Percentiles rank a stretch among this genome's conserved stretches.
Conservation (phyloP, 1,140 invertebrate species). For the Zaprionus inermis region DNA sequence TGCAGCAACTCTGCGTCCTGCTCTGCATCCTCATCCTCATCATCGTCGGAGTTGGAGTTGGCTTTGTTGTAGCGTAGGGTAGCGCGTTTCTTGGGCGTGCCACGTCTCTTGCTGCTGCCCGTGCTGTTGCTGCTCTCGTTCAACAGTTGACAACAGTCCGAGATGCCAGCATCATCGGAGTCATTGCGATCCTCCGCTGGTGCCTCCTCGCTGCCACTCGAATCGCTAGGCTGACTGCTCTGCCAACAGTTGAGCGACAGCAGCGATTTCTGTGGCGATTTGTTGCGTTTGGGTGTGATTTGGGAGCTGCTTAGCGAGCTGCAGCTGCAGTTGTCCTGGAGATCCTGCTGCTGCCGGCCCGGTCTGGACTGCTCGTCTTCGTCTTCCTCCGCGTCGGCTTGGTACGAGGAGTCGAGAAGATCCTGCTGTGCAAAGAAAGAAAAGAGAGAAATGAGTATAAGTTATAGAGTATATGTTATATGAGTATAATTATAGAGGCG, state of each 20-base stretch:
- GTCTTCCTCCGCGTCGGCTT: conserved; percentile 75
- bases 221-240: conserved; percentile 71
- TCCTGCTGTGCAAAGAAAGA: conserved; percentile 53
- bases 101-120: conserved; percentile 35
- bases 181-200: conserved; percentile 35
- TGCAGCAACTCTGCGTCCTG: conserved; percentile 61
- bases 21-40: conserved; percentile 55
- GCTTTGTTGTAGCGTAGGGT: conserved; percentile 45
- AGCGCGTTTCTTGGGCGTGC: conserved; percentile 44
- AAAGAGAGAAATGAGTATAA: conserved; percentile 7
- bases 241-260: conserved; percentile 80
- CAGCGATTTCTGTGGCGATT: conserved; percentile 73
- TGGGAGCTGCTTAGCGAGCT: conserved; percentile 41
- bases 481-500: too few relatives aligned
- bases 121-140: conserved; percentile 44
- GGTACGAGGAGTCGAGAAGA: conserved; percentile 79
- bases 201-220: conserved; percentile 54
- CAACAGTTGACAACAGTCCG: conserved; percentile 75
- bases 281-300: conserved; percentile 51
- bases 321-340: conserved; percentile 62
- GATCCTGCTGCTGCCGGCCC: not conserved
- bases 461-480: not conserved
- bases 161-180: conserved; percentile 73
- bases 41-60: too few relatives aligned
- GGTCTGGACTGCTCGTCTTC: conserved; percentile 49